Evolutionary conservation across 2,113 vertebrate species (phyloP).

Genomic region (Grallaria varia): DNA sequence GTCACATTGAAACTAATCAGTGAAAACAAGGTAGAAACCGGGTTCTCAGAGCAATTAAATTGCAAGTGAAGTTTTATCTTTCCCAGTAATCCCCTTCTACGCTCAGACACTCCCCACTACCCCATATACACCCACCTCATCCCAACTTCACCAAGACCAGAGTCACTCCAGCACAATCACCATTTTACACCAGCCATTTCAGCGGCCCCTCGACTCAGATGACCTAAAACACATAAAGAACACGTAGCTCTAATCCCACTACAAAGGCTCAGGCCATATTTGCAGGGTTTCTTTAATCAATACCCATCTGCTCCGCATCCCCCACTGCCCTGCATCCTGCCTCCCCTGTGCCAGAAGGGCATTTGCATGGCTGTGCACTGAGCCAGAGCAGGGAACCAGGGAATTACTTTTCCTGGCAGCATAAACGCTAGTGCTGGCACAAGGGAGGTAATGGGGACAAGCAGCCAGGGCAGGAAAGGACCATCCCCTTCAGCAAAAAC

Average conservation of each 20-base stretch:
- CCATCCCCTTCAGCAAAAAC: constrained; percentile 31
- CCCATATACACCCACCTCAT: neutral
- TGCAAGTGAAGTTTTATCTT: neutral
- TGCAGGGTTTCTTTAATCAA: neutral
- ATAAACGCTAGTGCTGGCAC: neutral
- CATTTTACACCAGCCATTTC: neutral
- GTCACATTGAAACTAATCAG: constrained; percentile 43
- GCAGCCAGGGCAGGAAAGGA: constrained; percentile 26
- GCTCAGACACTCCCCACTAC: neutral
- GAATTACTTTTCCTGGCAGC: constrained; percentile 16
- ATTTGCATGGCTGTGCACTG: rapidly evolving
- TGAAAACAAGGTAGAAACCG: constrained; percentile 1
- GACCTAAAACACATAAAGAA: neutral
- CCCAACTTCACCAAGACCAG: neutral
- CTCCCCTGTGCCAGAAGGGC: neutral
- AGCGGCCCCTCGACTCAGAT: rapidly evolving
- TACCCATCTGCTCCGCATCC: neutral
- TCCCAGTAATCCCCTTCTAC: neutral
- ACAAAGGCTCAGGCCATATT: neutral
- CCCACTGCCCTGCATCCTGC: neutral
- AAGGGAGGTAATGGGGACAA: neutral
- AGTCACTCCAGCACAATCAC: neutral
- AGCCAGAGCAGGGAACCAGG: neutral
- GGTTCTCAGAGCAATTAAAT: neutral
- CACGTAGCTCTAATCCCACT: neutral